Percentiles rank a stretch among this genome's conserved stretches.
These are phyloP conservation scores for Pocota personata DNA, from an alignment of 2,888 invertebrate species.

Conservation along the genomic window DNA sequence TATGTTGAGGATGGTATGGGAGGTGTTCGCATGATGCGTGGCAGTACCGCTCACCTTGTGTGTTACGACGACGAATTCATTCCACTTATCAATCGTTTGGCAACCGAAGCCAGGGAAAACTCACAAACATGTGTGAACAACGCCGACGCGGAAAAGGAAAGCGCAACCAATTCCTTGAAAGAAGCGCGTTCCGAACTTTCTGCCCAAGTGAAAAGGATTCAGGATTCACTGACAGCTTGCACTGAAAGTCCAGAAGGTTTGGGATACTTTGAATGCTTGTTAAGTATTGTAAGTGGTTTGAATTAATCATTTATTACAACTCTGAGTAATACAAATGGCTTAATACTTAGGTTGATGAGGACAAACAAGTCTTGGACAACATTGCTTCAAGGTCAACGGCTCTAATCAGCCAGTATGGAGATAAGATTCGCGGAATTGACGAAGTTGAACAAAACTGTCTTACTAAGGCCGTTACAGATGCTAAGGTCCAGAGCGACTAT, in stretches of 20 bases:
- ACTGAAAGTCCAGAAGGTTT: constrained; percentile 49
- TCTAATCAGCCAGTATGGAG: not conserved
- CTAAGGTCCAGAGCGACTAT: not conserved
- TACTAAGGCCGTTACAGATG: not conserved
- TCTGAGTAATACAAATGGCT: not conserved
- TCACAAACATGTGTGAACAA: constrained; percentile 53
- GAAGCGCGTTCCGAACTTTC: not conserved
- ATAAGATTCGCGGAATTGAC: not conserved
- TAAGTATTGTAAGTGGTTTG: constrained; percentile 59
- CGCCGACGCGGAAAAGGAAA: not conserved
- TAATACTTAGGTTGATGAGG: not conserved
- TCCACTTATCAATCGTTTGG: constrained; percentile 52
- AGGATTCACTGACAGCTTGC: constrained; percentile 55
- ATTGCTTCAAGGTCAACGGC: not conserved
- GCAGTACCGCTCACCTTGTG: constrained; percentile 34
- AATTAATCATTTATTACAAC: no score
- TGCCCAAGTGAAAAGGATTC: constrained; percentile 30
- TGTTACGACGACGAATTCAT: constrained; percentile 74
- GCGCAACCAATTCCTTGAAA: not conserved
- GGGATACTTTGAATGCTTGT: constrained; percentile 70
- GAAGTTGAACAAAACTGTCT: constrained; percentile 2
- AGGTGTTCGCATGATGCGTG: constrained; percentile 56
- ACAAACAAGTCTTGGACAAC: constrained; percentile 2
- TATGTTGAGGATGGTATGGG: constrained; percentile 62
- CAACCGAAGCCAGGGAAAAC: constrained; percentile 57